Conservation (phyloP, 2,113 vertebrate species). For the Daubentonia madagascariensis region DNA sequence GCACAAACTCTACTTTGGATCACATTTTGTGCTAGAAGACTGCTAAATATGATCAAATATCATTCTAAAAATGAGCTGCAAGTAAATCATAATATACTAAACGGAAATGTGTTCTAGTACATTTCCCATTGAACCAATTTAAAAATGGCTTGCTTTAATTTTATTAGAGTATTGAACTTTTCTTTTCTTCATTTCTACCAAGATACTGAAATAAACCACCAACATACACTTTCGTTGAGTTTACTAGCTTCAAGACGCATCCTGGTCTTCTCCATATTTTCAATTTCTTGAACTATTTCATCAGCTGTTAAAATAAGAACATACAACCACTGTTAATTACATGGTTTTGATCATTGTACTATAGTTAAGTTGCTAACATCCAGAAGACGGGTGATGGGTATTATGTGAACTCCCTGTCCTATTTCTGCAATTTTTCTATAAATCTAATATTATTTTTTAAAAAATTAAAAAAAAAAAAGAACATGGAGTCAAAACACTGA, state of each 20-base stretch:
- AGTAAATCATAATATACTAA: slow-evolving; percentile 1
- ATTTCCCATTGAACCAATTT: neutral
- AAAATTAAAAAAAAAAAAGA: neutral
- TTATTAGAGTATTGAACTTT: neutral
- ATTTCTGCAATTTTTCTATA: neutral
- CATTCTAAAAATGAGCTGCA: neutral
- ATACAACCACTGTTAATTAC: neutral
- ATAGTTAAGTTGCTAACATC: neutral
- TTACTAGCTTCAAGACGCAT: slow-evolving; percentile 83
- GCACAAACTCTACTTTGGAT: neutral
- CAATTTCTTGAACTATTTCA: slow-evolving; percentile 92
- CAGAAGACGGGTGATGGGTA: neutral
- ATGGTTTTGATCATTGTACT: neutral
- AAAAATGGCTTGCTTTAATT: neutral
- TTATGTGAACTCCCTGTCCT: neutral
- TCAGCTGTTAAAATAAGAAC: slow-evolving; percentile 86
- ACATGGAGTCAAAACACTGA: neutral
- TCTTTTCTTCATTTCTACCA: neutral
- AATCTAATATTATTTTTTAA: slow-evolving; percentile 12
- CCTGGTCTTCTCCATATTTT: slow-evolving; percentile 90
- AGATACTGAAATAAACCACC: neutral
- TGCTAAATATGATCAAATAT: neutral
- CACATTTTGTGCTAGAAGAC: neutral
- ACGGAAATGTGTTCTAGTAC: neutral
- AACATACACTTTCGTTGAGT: slow-evolving; percentile 68